These are phyloP conservation scores for Synergus umbraculus DNA, from an alignment of 2,888 invertebrate species.

Conservation along the genomic window DNA sequence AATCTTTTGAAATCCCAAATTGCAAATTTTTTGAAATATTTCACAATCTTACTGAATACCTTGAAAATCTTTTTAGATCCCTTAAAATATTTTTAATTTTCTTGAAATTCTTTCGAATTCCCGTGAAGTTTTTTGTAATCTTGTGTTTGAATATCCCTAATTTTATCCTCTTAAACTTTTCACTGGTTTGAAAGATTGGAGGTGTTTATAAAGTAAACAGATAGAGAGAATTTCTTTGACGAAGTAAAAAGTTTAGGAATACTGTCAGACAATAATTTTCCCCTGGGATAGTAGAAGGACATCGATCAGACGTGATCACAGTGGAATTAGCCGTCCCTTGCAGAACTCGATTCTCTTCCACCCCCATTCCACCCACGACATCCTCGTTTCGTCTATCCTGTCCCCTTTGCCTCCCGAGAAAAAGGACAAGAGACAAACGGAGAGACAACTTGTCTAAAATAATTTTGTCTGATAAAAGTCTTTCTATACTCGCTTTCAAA, in stretches of 20 bases:
- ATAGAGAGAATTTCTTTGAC: slow-evolving; percentile 30
- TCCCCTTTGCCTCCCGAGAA: slow-evolving; percentile 45
- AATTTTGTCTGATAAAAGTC: neutral
- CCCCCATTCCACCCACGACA: slow-evolving; percentile 54
- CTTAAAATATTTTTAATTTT: no score
- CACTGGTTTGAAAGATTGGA: neutral
- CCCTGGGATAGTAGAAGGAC: slow-evolving; percentile 66
- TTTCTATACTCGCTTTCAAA: neutral
- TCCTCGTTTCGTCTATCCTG: slow-evolving; percentile 42
- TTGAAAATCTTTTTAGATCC: neutral
- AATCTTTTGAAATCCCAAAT: no score
- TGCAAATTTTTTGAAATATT: no score
- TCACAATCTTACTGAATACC: no score
- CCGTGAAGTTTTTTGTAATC: neutral
- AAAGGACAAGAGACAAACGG: slow-evolving; percentile 54
- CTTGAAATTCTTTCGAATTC: no score
- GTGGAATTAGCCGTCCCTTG: slow-evolving; percentile 76
- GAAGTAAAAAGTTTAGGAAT: slow-evolving; percentile 34
- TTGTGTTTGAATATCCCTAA: neutral
- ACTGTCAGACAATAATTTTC: slow-evolving; percentile 59
- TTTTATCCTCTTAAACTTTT: neutral
- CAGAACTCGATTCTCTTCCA: slow-evolving; percentile 66
- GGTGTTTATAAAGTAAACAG: slow-evolving; percentile 19
- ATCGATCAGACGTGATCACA: slow-evolving; percentile 76
- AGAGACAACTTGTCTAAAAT: slow-evolving; percentile 41